A percentile compares a stretch with the other conserved stretches of the same genome.
Evolutionary conservation across 1,140 invertebrate genomes (phyloP).

Genomic region (Oryzaephilus surinamensis): DNA sequence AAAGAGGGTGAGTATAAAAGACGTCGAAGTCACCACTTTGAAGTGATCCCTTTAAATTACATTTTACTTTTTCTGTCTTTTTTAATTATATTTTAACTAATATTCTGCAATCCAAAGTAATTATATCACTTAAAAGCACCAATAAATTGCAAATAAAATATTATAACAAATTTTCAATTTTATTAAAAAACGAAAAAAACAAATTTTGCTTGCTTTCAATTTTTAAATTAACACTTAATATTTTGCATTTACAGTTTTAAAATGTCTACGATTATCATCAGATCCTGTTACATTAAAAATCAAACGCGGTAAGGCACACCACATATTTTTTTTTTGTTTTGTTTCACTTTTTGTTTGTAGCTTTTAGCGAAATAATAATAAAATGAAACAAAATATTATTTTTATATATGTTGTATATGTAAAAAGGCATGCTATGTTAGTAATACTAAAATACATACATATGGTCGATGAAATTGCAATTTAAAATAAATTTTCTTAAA

Average conservation of each 20-base stretch:
- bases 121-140: background rate
- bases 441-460: no score
- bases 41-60: no score
- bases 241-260: conserved; percentile 69
- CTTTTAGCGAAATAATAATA: background rate
- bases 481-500: no score
- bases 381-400: no score
- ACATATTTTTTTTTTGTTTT: conserved; percentile 5
- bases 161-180: background rate
- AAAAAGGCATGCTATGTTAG: no score
- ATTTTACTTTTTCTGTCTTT: no score
- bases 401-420: background rate
- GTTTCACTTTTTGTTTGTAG: background rate
- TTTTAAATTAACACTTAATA: conserved; percentile 8
- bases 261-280: conserved; percentile 78
- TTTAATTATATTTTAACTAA: no score
- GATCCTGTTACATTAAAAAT: conserved; percentile 80
- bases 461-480: no score
- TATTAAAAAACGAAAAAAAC: background rate
- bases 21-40: no score
- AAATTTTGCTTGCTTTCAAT: background rate
- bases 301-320: conserved; percentile 63
- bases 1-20: conserved; percentile 75
- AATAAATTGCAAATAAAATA: background rate
- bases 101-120: no score